Evolutionary conservation across 2,113 vertebrate species (phyloP), one percentile per base, ranked within the genome.

Genomic region (Corvus moneduloides): DNA sequence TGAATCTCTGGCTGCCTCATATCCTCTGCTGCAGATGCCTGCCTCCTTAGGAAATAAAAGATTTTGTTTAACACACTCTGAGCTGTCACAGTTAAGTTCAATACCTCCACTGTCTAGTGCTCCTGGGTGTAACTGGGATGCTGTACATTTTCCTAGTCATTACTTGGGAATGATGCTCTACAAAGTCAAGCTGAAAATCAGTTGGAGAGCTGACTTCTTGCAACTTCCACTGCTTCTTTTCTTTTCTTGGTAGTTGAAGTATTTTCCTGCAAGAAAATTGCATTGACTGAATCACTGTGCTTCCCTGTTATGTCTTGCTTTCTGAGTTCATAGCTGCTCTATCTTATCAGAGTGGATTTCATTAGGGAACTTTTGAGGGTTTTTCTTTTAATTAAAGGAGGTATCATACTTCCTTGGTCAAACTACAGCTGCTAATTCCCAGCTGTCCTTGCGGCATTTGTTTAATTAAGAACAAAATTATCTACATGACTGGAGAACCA

Each of bases 331-430:
- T 51, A 69, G 73, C 69, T 69, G 52, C 39, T 90, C 52, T 20
- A 8, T 82, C 86, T 87, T 87, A 82, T 54, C 66, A 58, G 72
- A 87, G 66, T 32, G n/a, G 76, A 92, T 91, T 86, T 90, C 94
- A 92, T 78, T 59, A 90, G 77, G 51, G 72, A 84, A 67, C 72
- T 92, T 68, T 27, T 49, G 52, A 80, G 75, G 59, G n/a, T 5
- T 95, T 87, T 95, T 62, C 61, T 94, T 95, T 86, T 94, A 93
- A 94, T 94, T 94, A 90, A 81, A 95, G 77, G 66, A 61, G 26
- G 30, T 89, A 68, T 90, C 69, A 62, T 89, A 62, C 49, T 59
- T 80, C 52, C 46, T 84, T 84, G 86, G 86, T 84, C 90, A 91
- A 49, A 64, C 48, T 81, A 17, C 64, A 89, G 90, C 80, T 92